Base-by-base conservation (phyloP, 1,140 invertebrate species). In the Dryas iulia region DNA sequence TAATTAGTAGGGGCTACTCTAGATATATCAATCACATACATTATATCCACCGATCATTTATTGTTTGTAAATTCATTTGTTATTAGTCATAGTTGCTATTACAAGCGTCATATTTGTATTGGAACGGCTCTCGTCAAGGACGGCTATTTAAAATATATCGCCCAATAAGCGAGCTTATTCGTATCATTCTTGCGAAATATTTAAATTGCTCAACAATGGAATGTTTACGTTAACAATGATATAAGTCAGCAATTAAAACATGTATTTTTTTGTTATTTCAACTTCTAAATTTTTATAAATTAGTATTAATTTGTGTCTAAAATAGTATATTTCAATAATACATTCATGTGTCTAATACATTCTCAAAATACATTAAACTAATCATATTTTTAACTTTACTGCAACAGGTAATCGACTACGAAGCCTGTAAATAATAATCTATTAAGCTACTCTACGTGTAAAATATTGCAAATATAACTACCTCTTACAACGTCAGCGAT, bases 1-100 rank as follows among this genome's bases (percentile, higher is more conserved):
- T 47, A 54, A 21, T 31, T 66, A 47, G 65, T 64, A 71, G 59
- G 66, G 61, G 59, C 66, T 71, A 62, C 59, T 75, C 61, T 72
- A 77, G 77, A 82, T 79, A 61, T 74, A 66, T 74, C 74, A 59
- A 68, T 25, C 64, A 64, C 70, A 72, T 65, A 54, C 58, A 63
- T 63, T 70, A 59, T 73, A 65, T 74, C 33, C 58, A 65, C 71
- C 47, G 66, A 65, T 79, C 77, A 83, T 80, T 85, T 81, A 86
- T 86, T 86, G 83, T 86, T 85, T 84, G 85, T 81, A 82, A 73
- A 83, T 86, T 85, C 76, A 81, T 87, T 79, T 78, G 73, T 78
- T 74, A 79, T 86, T 88, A 80, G 82, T 89, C 79, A 83, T 74
- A 77, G 77, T 78, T 79, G 78, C 79, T 76, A 76, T 82, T 83